Conservation (phyloP, 2,113 vertebrate genomes). For the Meleagris gallopavo region DNA sequence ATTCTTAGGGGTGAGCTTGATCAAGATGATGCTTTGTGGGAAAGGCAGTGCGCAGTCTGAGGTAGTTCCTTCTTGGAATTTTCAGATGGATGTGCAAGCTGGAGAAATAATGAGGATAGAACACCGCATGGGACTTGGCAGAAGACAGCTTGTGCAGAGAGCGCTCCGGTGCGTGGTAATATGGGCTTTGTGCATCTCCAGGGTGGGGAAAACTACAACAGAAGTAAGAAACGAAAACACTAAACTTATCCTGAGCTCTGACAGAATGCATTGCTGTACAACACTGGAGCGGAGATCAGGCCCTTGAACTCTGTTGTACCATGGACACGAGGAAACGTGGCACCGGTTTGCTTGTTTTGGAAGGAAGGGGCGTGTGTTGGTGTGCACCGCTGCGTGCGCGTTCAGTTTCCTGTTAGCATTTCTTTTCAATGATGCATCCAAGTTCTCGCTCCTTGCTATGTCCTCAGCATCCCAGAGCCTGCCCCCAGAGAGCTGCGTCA, state of each 20-base stretch:
- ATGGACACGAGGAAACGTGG: too few relatives aligned
- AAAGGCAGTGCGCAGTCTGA: background rate
- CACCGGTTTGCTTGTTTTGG: background rate
- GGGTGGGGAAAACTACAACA: background rate
- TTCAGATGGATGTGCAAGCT: background rate
- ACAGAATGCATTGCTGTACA: too few relatives aligned
- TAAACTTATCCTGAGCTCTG: rapidly evolving
- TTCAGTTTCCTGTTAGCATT: background rate
- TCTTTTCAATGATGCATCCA: background rate
- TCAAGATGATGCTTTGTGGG: background rate
- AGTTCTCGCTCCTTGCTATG: background rate
- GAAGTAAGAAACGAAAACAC: background rate
- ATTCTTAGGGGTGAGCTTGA: background rate
- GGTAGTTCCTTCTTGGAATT: background rate
- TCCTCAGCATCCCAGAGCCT: too few relatives aligned
- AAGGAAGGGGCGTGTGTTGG: background rate
- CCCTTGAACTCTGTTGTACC: too few relatives aligned
- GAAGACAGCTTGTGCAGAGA: background rate
- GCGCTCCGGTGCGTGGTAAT: background rate
- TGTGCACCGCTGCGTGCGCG: background rate
- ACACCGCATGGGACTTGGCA: too few relatives aligned
- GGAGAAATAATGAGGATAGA: background rate
- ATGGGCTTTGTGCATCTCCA: background rate
- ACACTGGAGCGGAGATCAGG: too few relatives aligned
- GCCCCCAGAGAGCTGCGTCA: background rate